Evolutionary conservation across 1,140 invertebrate genomes (phyloP).

Genomic region (Drosophila punjabiensis): DNA sequence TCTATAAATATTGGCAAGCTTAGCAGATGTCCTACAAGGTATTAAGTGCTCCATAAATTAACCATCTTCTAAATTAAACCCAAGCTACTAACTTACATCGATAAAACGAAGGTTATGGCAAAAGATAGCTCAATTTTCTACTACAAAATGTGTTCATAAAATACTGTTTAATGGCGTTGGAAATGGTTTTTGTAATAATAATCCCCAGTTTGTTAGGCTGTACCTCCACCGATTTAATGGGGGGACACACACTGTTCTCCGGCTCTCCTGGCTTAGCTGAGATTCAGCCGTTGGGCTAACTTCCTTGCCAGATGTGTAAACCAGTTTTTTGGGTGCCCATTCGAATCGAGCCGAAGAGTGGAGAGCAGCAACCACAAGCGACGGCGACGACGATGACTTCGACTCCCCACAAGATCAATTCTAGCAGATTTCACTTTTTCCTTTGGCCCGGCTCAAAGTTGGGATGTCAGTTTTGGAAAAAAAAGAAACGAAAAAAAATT

Average conservation of each 20-base stretch:
- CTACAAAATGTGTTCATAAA: constrained; percentile 6
- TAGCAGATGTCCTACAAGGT: no score
- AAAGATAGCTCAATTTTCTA: constrained; percentile 2
- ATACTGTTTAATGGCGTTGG: constrained; percentile 17
- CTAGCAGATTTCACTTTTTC: constrained; percentile 83
- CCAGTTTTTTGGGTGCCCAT: constrained; percentile 67
- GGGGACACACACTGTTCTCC: constrained; percentile 4
- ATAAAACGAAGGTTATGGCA: constrained; percentile 3
- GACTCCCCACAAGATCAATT: constrained; percentile 82
- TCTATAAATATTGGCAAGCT: neutral
- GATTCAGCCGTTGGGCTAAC: constrained; percentile 41
- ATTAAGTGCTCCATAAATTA: neutral
- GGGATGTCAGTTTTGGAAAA: constrained; percentile 60
- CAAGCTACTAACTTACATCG: neutral
- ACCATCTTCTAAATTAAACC: neutral
- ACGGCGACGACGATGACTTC: constrained; percentile 46
- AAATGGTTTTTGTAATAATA: constrained; percentile 28
- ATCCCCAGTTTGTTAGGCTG: constrained; percentile 6
- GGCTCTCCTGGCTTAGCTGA: constrained; percentile 41
- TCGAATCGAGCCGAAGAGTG: constrained; percentile 24
- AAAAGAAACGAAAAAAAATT: constrained; percentile 3
- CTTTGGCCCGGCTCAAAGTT: constrained; percentile 53
- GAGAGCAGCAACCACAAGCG: constrained; percentile 35
- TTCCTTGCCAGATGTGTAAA: constrained; percentile 72
- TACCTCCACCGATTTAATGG: constrained; percentile 16